A percentile compares a stretch with the other conserved stretches of the same genome.
Conservation (phyloP, 2,113 vertebrate species). For the Chlorodrepanis virens region DNA sequence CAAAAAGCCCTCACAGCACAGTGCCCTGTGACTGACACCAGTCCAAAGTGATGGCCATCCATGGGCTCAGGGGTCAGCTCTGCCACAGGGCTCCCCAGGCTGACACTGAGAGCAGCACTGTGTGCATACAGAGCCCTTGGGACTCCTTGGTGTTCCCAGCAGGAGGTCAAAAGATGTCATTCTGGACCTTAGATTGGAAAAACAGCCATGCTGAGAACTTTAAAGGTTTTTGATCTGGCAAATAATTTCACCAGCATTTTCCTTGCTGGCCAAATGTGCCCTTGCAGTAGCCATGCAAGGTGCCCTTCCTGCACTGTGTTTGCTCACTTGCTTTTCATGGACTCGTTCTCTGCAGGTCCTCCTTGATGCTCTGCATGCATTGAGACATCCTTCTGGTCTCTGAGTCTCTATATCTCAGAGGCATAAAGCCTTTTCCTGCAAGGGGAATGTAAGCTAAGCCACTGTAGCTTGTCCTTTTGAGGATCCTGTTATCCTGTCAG, state of each 20-base stretch:
- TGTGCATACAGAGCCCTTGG: background rate
- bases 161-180: background rate
- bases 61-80: background rate
- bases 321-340: background rate
- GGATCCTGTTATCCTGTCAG: background rate
- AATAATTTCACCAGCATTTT: background rate
- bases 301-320: background rate
- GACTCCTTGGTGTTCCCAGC: background rate
- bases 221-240: background rate
- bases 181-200: background rate
- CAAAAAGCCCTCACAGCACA: background rate
- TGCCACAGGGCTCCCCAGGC: fast-evolving
- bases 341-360: background rate
- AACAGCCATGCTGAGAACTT: fast-evolving
- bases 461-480: background rate
- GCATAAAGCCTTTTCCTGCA: background rate
- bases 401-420: background rate
- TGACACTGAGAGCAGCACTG: fast-evolving
- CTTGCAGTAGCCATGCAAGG: background rate
- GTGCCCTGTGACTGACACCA: background rate
- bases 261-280: background rate
- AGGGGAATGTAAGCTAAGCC: background rate
- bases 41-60: background rate
- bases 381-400: background rate
- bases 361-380: background rate